These are phyloP conservation scores for Sebastes oblongus DNA, from an alignment of 2,797 vertebrate genomes.

Conservation along the genomic window DNA sequence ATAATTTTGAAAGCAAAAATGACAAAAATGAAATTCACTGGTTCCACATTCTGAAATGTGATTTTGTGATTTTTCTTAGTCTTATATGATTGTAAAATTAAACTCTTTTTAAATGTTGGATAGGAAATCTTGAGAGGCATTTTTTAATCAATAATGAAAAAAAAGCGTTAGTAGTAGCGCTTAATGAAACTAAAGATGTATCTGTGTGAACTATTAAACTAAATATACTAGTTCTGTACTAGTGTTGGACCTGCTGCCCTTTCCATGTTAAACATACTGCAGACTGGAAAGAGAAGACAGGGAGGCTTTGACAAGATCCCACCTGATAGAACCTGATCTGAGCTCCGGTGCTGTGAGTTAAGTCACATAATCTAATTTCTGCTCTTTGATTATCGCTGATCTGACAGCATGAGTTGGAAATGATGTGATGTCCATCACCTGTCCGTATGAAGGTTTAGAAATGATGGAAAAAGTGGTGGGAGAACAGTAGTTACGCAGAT, in stretches of 20 bases:
- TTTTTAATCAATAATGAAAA: background rate
- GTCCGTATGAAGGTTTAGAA: background rate
- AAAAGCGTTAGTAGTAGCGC: background rate
- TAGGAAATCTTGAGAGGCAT: background rate
- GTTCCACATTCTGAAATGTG: background rate
- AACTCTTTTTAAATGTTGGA: background rate
- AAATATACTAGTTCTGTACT: too few relatives aligned
- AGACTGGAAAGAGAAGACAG: background rate
- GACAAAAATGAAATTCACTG: background rate
- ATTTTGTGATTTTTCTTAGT: background rate
- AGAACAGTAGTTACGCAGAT: background rate
- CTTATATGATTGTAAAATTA: background rate
- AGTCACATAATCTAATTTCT: slow-evolving; percentile 29
- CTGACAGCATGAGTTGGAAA: slow-evolving; percentile 16
- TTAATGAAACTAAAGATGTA: background rate
- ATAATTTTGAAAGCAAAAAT: background rate
- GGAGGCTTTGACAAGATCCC: slow-evolving; percentile 33
- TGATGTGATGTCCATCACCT: background rate
- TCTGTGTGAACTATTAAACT: background rate
- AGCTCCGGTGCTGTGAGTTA: slow-evolving; percentile 15
- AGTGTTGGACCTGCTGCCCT: slow-evolving; percentile 4
- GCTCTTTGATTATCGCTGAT: slow-evolving; percentile 21
- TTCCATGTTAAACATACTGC: slow-evolving; percentile 21
- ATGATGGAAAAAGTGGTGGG: background rate
- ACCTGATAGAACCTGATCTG: slow-evolving; percentile 8